Evolutionary conservation across 2,797 vertebrate genomes (phyloP), one percentile per base, ranked within the genome.

Genomic region (Diglossa cyanea): DNA sequence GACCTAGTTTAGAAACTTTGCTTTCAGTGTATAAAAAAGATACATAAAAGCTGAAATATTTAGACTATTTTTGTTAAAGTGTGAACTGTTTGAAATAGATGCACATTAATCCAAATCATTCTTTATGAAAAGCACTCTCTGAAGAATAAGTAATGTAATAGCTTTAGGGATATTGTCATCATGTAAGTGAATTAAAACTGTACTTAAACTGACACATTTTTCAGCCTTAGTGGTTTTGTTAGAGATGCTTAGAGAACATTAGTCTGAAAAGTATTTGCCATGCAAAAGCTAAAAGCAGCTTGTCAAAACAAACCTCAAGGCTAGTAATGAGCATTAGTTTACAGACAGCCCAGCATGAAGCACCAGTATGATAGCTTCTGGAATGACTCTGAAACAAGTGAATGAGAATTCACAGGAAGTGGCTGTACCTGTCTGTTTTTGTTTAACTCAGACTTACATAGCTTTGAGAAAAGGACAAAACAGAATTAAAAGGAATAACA

Each of bases 401-500:
- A 95, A 61, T 20, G 75, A 60, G 44, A 71, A 81, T 93, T 94
- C 89, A 90, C 71, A 42, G 95, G 96, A 98, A 96, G 93, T 95
- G 96, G 98, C 96, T 98, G 98, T 99, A 99, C 99, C 99, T 99
- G 98, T 97, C 98, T 99, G 96, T 94, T 98, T 98, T 97, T 99
- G 97, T 98, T 97, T 98, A 98, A 98, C 81, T 98, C 98, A 98
- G 96, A 98, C 97, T 98, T 98, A 98, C 90, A 98, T 70, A 91
- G 98, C 98, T 98, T 98, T 88, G 91, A 93, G 95, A 90, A 96
- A 96, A 93, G 94, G 95, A 97, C 87, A 94, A 93, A 96, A 98
- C 67, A 97, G 82, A 96, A 93, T 96, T 96, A 97, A 97, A 86
- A 95, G 78, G 94, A 92, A 96, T 61, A 96, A 90, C 47, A 90